Conservation (phyloP, 2,113 vertebrate genomes). For the Dasyornis broadbenti region DNA sequence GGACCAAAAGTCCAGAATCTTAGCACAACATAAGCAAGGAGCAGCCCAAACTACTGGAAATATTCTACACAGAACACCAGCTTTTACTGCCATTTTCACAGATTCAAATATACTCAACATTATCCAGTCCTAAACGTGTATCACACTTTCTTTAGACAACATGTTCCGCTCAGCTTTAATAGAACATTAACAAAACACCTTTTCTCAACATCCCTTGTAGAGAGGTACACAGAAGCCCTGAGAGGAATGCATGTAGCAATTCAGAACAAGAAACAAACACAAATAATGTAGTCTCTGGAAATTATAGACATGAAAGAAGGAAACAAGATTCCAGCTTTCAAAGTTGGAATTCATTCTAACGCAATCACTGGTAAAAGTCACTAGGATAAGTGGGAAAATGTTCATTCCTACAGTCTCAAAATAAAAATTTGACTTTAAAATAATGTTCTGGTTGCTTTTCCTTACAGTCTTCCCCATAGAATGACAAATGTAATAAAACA, state of each 20-base stretch:
- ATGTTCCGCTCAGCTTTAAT: neutral
- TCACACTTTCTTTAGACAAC: neutral
- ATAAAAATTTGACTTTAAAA: neutral
- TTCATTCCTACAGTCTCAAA: neutral
- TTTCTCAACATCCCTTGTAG: neutral
- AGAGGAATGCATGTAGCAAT: neutral
- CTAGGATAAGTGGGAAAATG: neutral
- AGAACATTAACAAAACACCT: neutral
- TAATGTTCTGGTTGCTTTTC: neutral
- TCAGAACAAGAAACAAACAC: neutral
- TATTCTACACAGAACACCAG: neutral
- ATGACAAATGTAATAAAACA: neutral
- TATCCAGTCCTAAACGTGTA: neutral
- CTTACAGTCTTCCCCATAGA: neutral
- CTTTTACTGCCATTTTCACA: neutral
- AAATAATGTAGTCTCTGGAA: neutral
- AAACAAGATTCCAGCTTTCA: neutral
- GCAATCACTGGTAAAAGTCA: neutral
- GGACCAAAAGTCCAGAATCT: neutral
- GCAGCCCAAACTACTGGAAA: neutral
- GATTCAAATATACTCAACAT: neutral
- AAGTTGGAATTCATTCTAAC: neutral
- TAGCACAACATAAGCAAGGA: neutral
- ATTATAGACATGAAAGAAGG: neutral
- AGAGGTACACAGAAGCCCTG: neutral